Conservation (phyloP, 2,113 vertebrate species). For the Daboia siamensis region DNA sequence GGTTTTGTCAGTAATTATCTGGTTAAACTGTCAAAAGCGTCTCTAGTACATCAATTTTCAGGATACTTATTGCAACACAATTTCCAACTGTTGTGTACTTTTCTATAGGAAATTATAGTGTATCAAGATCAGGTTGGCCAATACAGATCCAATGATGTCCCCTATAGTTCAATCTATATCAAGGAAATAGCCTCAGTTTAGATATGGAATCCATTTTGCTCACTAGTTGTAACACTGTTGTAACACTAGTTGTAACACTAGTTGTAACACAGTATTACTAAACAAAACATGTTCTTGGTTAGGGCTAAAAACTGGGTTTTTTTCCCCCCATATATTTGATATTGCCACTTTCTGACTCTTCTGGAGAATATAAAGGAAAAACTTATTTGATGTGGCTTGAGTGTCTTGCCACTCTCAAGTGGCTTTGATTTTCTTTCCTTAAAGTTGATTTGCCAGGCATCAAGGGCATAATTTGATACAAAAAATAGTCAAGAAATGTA, state of each 20-base stretch:
- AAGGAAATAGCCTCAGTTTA: not conserved
- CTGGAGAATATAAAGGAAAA: not conserved
- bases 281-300: not conserved
- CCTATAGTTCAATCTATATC: conserved; percentile 3
- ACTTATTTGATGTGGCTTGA: not conserved
- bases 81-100: conserved; percentile 20
- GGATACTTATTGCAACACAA: not conserved
- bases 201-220: conserved; percentile 16
- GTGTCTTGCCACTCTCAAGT: not conserved
- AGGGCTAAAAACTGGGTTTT: no score
- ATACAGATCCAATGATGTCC: not conserved
- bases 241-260: conserved; percentile 14
- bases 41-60: not conserved
- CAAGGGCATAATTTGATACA: not conserved
- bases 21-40: not conserved
- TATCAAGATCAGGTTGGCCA: not conserved
- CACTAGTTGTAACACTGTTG: conserved; percentile 13
- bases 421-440: not conserved
- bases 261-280: conserved; percentile 5
- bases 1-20: not conserved
- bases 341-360: not conserved
- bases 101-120: not conserved
- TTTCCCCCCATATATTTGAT: not conserved
- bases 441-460: not conserved
- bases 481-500: not conserved